Evolutionary conservation across 2,113 vertebrate species (phyloP).

Genomic region (Aix galericulata): DNA sequence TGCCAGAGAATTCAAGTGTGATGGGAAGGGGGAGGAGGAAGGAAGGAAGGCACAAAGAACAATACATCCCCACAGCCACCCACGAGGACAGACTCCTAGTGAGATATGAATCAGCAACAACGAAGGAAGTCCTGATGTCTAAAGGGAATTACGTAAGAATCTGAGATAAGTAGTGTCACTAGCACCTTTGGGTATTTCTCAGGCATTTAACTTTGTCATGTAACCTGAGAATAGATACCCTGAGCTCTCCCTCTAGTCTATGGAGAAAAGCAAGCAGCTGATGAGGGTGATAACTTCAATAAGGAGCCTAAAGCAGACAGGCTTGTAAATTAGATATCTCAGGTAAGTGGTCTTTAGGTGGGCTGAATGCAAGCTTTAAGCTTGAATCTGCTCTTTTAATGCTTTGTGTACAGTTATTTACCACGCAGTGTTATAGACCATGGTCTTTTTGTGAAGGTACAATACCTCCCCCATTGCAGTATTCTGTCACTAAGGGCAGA

Average conservation of each 20-base stretch:
- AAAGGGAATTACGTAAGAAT: constrained; percentile 15
- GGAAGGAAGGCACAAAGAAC: constrained; percentile 52
- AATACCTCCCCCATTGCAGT: neutral
- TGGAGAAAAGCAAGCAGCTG: neutral
- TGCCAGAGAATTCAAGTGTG: constrained; percentile 36
- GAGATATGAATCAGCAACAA: constrained; percentile 37
- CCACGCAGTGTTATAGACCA: neutral
- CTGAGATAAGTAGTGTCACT: constrained; percentile 6
- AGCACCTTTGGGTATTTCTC: neutral
- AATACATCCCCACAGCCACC: constrained; percentile 64
- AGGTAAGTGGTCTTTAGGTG: neutral
- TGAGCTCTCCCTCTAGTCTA: neutral
- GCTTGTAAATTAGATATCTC: neutral
- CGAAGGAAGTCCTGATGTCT: constrained; percentile 15
- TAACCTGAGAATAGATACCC: neutral
- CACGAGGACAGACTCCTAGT: constrained; percentile 16
- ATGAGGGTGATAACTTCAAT: neutral
- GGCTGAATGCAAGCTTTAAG: neutral
- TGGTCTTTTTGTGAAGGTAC: neutral
- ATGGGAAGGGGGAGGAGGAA: constrained; percentile 27
- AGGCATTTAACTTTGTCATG: neutral
- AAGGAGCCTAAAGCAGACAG: neutral
- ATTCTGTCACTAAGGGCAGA: neutral
- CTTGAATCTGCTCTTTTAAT: neutral
- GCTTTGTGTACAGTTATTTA: neutral